Base-by-base conservation (phyloP, 2,797 vertebrate species). In the Pipistrellus nathusii region DNA sequence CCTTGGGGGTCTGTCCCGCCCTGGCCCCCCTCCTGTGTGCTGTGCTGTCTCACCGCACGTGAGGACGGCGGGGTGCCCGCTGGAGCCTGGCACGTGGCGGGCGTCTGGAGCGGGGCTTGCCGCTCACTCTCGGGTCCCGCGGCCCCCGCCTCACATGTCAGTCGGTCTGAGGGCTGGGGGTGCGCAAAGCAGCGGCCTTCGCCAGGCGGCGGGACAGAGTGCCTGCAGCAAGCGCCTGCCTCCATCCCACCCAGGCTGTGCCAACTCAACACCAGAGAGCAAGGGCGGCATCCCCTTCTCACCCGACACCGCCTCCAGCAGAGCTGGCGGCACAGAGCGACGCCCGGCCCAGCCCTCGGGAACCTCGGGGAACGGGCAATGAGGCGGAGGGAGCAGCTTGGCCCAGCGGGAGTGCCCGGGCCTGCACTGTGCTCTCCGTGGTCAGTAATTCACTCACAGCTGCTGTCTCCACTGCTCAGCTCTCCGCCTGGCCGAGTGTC, bases 291-390 rank as follows among this genome's bases (percentile, higher is more conserved):
- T 14, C 32, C 14, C 8, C 23, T 91, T 13, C 23, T 15, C 51
- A 32, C 35, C 10, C 0, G 3, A 51, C 14, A 48, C 69, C 41
- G 44, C 32, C 69, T 88, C 68, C 44, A 41, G 72, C 11, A 68
- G 81, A 87, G 77, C 32, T 57, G 82, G 77, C 51, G 85, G 55
- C 68, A 9, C 72, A 41, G 30, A 69, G 17, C n/a, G 68, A 69
- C 86, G 83, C 4, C 51, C 46, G 38, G 38, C 85, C 46, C 59
- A 93, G 91, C 95, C 94, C 53, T 30, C 30, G 53, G 66, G 11
- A 4, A 78, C 96, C 95, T 75, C 83, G 90, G 92, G 95, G 95
- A 97, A 83, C 57, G 86, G 86, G 85, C 80, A 95, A 95, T 97
- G 96, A 96, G 96, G 94, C 94, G 8, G 89, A 96, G 69, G 1